These are phyloP conservation scores for Crocidura indochinensis DNA, from an alignment of 2,797 vertebrate species.

Conservation along the genomic window DNA sequence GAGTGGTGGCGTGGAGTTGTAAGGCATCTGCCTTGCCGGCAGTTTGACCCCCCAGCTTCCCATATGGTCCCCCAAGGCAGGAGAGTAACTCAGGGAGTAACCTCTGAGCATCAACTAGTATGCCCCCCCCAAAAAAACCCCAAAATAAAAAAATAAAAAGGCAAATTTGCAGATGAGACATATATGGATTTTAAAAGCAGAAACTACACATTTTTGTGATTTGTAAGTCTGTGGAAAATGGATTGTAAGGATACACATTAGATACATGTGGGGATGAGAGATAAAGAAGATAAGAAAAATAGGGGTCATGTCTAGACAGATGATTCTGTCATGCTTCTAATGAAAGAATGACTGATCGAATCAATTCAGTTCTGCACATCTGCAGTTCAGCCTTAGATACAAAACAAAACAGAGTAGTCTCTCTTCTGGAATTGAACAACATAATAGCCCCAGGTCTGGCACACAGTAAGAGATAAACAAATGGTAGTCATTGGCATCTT, in stretches of 20 bases:
- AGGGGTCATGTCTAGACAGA: constrained; percentile 82
- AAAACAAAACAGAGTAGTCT: constrained; percentile 69
- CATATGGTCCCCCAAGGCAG: too few species aligned
- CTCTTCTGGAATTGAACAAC: constrained; percentile 67
- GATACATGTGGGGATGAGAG: constrained; percentile 59
- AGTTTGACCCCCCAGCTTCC: too few species aligned
- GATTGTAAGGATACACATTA: constrained; percentile 66
- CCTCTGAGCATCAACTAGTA: too few species aligned
- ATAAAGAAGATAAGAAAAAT: constrained; percentile 71
- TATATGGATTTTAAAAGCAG: constrained; percentile 79
- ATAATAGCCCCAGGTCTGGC: constrained; percentile 63
- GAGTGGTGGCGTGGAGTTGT: too few species aligned
- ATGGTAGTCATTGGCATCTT: constrained; percentile 33
- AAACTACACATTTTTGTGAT: constrained; percentile 71
- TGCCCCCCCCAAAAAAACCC: too few species aligned
- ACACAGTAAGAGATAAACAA: constrained; percentile 67
- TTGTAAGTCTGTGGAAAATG: constrained; percentile 76
- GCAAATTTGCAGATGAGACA: constrained; percentile 73
- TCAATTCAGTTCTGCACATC: constrained; percentile 75
- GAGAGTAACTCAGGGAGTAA: too few species aligned
- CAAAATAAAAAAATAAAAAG: constrained; percentile 48
- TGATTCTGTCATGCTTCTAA: constrained; percentile 77
- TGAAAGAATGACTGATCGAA: constrained; percentile 67
- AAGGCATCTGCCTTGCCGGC: too few species aligned
- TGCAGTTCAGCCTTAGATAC: constrained; percentile 75